phyloP scores from a whole-genome alignment of 1,140 invertebrate species.

The Bemisia tabaci region DNA sequence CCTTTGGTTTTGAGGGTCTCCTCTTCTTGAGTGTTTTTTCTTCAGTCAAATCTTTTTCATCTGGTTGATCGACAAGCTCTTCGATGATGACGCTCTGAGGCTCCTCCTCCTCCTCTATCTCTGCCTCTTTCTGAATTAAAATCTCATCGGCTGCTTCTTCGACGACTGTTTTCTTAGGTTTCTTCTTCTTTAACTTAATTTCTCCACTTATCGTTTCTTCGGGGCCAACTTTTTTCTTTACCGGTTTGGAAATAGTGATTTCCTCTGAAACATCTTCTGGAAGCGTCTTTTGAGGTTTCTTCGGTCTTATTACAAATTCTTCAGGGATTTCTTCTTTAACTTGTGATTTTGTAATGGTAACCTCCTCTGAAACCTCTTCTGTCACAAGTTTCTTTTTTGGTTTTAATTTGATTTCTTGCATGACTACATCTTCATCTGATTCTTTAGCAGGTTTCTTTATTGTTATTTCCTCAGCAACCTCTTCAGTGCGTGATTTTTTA shows the following conservation, averaged over 20 bases:
- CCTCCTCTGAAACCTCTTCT: slow-evolving; percentile 17
- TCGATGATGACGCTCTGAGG: slow-evolving; percentile 23
- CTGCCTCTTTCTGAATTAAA: not conserved
- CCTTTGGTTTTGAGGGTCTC: slow-evolving; percentile 10
- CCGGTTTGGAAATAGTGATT: not conserved
- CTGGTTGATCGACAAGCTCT: slow-evolving; percentile 21
- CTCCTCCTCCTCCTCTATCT: slow-evolving; percentile 11
- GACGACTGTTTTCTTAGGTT: slow-evolving; percentile 2
- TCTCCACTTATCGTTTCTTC: slow-evolving; percentile 10
- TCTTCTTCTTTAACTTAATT: slow-evolving; percentile 11
- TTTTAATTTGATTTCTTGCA: slow-evolving; percentile 14
- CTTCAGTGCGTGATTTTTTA: slow-evolving; percentile 26
- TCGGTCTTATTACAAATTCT: slow-evolving; percentile 20
- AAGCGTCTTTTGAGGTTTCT: slow-evolving; percentile 14
- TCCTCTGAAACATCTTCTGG: slow-evolving; percentile 16
- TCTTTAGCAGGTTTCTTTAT: slow-evolving; percentile 22
- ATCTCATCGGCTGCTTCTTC: slow-evolving; percentile 6
- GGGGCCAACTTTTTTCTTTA: not conserved
- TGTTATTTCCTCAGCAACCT: slow-evolving; percentile 34
- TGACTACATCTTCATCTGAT: slow-evolving; percentile 21
- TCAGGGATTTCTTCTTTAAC: slow-evolving; percentile 22
- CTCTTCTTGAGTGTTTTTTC: slow-evolving; percentile 18
- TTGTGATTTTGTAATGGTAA: slow-evolving; percentile 19
- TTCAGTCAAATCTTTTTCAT: slow-evolving; percentile 18
- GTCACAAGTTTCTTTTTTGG: slow-evolving; percentile 8